A percentile compares a stretch with the other conserved stretches of the same genome.
These are phyloP conservation scores for Allobates femoralis DNA, from an alignment of 2,797 vertebrate genomes.

Conservation along the genomic window DNA sequence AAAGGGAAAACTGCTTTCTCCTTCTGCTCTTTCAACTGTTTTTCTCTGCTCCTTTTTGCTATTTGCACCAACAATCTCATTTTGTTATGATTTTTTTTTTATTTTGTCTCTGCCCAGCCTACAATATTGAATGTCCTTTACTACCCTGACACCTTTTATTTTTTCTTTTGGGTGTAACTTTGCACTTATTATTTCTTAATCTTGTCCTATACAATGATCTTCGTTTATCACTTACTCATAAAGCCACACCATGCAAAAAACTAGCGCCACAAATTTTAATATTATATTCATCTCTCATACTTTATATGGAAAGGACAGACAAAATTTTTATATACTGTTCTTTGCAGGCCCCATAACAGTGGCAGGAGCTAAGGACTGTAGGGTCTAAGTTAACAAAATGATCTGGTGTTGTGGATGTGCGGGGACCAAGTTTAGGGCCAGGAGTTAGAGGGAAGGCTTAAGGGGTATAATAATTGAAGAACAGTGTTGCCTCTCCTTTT, in stretches of 20 bases:
- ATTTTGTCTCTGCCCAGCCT: conserved; percentile 13
- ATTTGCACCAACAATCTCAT: conserved; percentile 18
- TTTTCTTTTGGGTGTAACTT: background rate
- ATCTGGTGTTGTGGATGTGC: too few species aligned
- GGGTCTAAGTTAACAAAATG: too few species aligned
- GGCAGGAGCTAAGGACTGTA: too few species aligned
- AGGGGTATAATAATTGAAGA: too few species aligned
- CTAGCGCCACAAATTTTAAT: background rate
- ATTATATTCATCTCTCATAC: background rate
- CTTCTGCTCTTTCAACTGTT: conserved; percentile 50
- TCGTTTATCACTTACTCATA: background rate
- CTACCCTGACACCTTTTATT: background rate
- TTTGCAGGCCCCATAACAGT: too few species aligned
- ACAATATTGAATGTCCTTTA: conserved; percentile 7
- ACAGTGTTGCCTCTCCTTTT: too few species aligned
- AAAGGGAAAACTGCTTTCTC: conserved; percentile 57
- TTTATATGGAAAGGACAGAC: background rate
- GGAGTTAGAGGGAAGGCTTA: too few species aligned
- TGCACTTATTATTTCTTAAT: background rate
- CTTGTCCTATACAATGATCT: background rate
- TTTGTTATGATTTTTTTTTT: conserved; percentile 12
- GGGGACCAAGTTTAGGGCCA: too few species aligned
- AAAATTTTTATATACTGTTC: background rate
- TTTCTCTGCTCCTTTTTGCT: conserved; percentile 44
- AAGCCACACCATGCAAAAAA: background rate